Evolutionary conservation across 1,140 invertebrate species (phyloP), one percentile per base, ranked within the genome.

Genomic region (Drosophila nigromelanica): DNA sequence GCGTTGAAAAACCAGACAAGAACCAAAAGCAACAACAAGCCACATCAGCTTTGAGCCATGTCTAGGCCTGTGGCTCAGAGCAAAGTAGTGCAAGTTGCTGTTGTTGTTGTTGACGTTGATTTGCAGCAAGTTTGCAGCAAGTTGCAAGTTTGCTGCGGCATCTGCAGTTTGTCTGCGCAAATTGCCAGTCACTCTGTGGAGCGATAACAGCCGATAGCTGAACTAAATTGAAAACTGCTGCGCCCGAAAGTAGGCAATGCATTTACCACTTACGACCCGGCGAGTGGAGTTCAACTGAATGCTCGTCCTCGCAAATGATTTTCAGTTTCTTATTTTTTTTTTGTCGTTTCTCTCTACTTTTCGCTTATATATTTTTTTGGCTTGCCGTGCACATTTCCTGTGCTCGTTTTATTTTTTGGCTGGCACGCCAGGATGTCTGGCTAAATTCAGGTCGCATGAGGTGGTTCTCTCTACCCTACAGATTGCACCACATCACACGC

Each of bases 171-270:
- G 80, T 86, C 81, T 71, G 81, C 73, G 59, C 73, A 78, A 85
- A 86, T 86, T 86, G 82, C 78, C 77, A 73, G 61, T 74, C 66
- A 74, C 71, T 74, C 64, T 69, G 58, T 8, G 62, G 62, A 52
- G 62, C 69, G 69, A 72, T 73, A 69, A 68, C 56, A 60, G 54
- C 39, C 63, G 73, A 81, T 85, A 76, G 74, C 66, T 40, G 27
- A 78, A 73, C 82, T 82, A 87, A 86, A 86, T 86, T 86, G 83
- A 86, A 86, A 86, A 86, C 62, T 86, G 68, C 82, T 80, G 75
- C 47, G 81, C 64, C 76, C 15, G 47, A 76, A 85, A 76, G 78
- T 85, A 83, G 80, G 77, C 80, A 73, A 85, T 71, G 78, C 45
- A 68, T 79, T 74, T 73, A 24, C 62, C 47, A 50, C 63, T 64